These are phyloP conservation scores for Machaerirhynchus nigripectus DNA, from an alignment of 2,113 vertebrate genomes.

Conservation along the genomic window DNA sequence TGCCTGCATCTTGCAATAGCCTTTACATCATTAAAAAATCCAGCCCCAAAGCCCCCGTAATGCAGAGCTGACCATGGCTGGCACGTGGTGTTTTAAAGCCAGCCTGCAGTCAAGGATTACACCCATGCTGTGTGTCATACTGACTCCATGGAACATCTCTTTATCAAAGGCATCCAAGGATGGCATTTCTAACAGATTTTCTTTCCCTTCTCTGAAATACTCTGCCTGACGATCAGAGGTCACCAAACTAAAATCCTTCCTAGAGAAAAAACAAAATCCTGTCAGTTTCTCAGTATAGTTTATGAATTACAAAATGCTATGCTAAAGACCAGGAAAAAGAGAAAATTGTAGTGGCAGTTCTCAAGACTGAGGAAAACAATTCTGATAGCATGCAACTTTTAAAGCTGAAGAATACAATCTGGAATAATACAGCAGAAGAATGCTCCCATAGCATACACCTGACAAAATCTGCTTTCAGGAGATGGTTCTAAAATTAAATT, in stretches of 20 bases:
- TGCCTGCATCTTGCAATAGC: background rate
- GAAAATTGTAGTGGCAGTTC: background rate
- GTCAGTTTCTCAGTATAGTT: background rate
- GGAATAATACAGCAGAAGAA: background rate
- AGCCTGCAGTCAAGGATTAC: background rate
- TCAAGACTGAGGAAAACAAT: background rate
- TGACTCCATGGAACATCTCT: background rate
- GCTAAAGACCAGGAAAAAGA: background rate
- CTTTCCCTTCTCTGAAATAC: slow-evolving; percentile 8
- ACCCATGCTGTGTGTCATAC: background rate
- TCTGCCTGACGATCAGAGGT: background rate
- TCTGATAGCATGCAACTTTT: background rate
- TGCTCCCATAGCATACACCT: background rate
- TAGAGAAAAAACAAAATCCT: background rate
- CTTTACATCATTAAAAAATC: background rate
- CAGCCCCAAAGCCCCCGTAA: background rate
- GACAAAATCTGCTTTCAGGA: background rate
- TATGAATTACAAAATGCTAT: background rate
- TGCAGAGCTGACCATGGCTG: background rate
- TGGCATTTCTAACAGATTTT: background rate
- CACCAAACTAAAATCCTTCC: background rate
- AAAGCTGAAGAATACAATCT: background rate
- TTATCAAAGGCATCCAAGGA: slow-evolving; percentile 12
- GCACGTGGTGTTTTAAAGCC: background rate
- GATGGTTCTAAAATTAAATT: background rate